Conservation (phyloP, 2,113 vertebrate genomes). For the Psammodynastes pulverulentus region DNA sequence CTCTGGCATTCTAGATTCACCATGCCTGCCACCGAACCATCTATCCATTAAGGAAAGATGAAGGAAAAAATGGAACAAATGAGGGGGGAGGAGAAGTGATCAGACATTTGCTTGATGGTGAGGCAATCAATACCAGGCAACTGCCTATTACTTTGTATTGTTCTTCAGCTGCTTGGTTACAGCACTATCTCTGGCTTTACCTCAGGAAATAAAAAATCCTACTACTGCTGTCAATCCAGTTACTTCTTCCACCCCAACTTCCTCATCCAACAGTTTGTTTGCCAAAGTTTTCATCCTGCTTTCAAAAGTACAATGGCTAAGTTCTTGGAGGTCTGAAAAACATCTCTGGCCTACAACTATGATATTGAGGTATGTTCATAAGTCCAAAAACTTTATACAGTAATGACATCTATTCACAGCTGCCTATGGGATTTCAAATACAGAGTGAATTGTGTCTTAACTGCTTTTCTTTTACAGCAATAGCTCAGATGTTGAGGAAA, state of each 20-base stretch:
- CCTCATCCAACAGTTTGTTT: not conserved
- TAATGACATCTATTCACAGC: not conserved
- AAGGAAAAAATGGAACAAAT: not conserved
- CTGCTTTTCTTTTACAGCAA: not conserved
- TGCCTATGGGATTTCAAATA: not conserved
- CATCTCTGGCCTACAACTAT: not conserved
- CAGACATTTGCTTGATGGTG: not conserved
- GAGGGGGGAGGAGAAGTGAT: not conserved
- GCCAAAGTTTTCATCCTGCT: too few species aligned
- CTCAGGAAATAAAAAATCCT: not conserved
- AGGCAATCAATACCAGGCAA: not conserved
- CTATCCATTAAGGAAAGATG: not conserved
- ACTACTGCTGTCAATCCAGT: not conserved
- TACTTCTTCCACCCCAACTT: not conserved
- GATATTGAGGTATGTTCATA: not conserved
- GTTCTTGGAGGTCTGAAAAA: not conserved
- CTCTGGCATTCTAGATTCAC: not conserved
- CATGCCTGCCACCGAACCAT: not conserved
- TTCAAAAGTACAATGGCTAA: too few species aligned
- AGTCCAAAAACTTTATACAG: not conserved
- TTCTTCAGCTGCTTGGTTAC: not conserved
- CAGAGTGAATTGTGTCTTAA: not conserved
- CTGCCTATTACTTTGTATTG: not conserved
- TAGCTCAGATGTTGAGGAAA: not conserved
- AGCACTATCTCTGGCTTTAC: not conserved